Evolutionary conservation across 2,888 invertebrate species (phyloP), one percentile per base, ranked within the genome.

Genomic region (Meiosimyza platycephala): DNA sequence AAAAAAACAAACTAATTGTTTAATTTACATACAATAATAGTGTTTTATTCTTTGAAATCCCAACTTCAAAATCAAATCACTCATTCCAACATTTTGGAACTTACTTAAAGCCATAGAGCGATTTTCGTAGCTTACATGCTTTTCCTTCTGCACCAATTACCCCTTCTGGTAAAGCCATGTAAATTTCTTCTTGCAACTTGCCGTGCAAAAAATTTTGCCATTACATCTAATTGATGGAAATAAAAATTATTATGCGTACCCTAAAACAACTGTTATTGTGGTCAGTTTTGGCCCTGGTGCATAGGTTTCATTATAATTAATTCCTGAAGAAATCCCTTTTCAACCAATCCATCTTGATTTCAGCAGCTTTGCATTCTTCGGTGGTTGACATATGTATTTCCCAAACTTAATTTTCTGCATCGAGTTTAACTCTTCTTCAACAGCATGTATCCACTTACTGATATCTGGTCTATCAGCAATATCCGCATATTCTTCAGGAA

Each of bases 321-420:
- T 22, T 15, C 54, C 47, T 75, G 71, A 3, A 75, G 48, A 67
- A 54, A 75, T 2, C 71, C 74, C 65, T 71, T 77, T 55, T 47
- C 74, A 16, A 77, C 64, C 7, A 74, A 74, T 65, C 74, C 73
- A 74, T 16, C 73, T 73, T 16, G 72, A 64, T 50, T 72, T 13
- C 16, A 60, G 47, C 5, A n/a, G 3, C 28, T 54, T 66, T 13
- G 28, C 28, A 28, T 13, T 28, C 7, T 7, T 40, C 33, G 40
- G 54, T 6, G 33, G 54, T 54, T 28, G 40, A 15, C 52, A n/a
- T 22, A n/a, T n/a, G n/a, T n/a, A 67, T 15, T 47, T 15, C n/a
- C 54, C 15, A 67, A 4, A 67, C 54, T 11, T 54, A 47, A 55
- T 67, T 16, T 40, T 67, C 9, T 47, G 11, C 67, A 67, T 67